Base-by-base conservation (phyloP, 2,888 invertebrate species). In the Arctia plantaginis region DNA sequence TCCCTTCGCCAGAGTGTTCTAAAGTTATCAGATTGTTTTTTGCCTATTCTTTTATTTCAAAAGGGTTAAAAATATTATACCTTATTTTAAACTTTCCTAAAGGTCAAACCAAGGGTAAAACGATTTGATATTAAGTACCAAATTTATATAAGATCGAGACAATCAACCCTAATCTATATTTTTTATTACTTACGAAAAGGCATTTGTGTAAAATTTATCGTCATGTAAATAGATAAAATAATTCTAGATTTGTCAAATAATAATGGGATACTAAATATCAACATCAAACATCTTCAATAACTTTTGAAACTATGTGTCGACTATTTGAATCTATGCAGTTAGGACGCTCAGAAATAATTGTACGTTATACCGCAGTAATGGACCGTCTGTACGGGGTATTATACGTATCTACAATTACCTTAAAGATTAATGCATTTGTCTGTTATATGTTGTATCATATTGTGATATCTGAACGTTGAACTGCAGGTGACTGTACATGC, bases 401-500 rank as follows among this genome's bases (percentile, higher is more conserved):
- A 3, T 23, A 20, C 30, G 35, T 10, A 35, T 51, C n/a, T 66
- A 71, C n/a, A 35, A n/a, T 65, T 65, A 71, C 44, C 51, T 51
- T 51, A 35, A 47, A 55, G 8, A n/a, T 47, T 64, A 12, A 65
- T 71, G 78, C 81, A 82, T 80, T 82, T 82, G 82, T 70, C 66
- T 66, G 75, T 74, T 51, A 73, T 55, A 66, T 69, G 39, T 44
- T 64, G 41, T 70, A 62, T 30, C 3, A 59, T 30, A 59, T 59
- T 62, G 15, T 71, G n/a, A 51, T 66, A 55, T 66, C 1, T 44
- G 65, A 65, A 18, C 51, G 47, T 71, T 35, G 23, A 55, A 72
- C 30, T 66, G 55, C 47, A 33, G 66, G 62, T 59, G 30, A 51
- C 33, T 64, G 51, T 65, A 68, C 67, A 64, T 55, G 66, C 23